Evolutionary conservation across 1,140 invertebrate species (phyloP).

Genomic region (Cardiocondyla obscurior): DNA sequence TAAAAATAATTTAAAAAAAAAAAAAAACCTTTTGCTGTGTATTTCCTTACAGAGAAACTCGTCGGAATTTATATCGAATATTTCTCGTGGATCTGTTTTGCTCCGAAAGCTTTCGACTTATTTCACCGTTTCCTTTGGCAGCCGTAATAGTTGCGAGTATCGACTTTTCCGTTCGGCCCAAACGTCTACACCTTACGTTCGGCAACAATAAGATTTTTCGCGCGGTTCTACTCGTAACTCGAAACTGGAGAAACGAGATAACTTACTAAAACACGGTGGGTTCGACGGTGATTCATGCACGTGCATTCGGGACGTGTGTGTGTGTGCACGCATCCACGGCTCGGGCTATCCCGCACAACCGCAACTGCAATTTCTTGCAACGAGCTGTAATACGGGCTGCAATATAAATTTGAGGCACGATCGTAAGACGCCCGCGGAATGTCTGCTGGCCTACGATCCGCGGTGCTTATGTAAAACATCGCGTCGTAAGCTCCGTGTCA

Average conservation of each 20-base stretch:
- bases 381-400: constrained; percentile 39
- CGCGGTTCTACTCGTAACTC: background rate
- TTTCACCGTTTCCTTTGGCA: background rate
- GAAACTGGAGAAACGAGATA: constrained; percentile 20
- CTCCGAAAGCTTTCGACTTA: background rate
- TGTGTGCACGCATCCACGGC: background rate
- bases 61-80: background rate
- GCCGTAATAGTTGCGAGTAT: background rate
- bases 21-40: too few species aligned
- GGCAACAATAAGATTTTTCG: constrained; percentile 38
- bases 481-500: background rate
- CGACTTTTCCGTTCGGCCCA: constrained; percentile 2
- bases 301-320: background rate
- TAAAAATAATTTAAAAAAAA: background rate
- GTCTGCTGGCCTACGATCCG: constrained; percentile 55
- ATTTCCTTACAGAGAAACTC: too few species aligned
- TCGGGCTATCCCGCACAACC: constrained; percentile 14
- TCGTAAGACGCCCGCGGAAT: constrained; percentile 66
- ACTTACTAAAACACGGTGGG: constrained; percentile 15
- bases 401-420: constrained; percentile 72
- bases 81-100: background rate
- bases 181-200: background rate
- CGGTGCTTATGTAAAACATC: constrained; percentile 53
- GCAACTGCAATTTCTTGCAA: constrained; percentile 37
- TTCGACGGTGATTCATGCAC: background rate